Conservation (phyloP, 2,113 vertebrate genomes). For the Oryzias javanicus region DNA sequence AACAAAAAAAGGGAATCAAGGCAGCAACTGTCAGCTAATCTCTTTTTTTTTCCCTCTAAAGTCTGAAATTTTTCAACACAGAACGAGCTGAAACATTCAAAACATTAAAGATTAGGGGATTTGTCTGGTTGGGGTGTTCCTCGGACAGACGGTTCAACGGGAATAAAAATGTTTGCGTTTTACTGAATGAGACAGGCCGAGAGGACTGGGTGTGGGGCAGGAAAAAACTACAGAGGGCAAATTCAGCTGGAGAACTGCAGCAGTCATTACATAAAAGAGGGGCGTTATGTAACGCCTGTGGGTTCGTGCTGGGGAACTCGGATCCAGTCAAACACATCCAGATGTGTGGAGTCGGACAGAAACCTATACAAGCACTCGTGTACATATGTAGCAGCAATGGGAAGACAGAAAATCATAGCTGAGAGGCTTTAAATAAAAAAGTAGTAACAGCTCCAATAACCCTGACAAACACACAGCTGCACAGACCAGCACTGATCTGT, state of each 20-base stretch:
- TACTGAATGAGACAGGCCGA: constrained; percentile 24
- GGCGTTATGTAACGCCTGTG: constrained; percentile 68
- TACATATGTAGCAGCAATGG: constrained; percentile 7
- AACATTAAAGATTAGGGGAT: constrained; percentile 1
- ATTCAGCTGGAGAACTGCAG: constrained; percentile 65
- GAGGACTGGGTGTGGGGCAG: constrained; percentile 57
- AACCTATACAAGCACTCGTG: constrained; percentile 32
- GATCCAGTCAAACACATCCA: constrained; percentile 65
- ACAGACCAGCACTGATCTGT: constrained; percentile 3
- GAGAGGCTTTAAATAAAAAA: constrained; percentile 55
- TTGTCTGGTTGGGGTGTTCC: constrained; percentile 1
- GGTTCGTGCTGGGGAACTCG: constrained; percentile 59
- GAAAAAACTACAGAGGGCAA: constrained; percentile 56
- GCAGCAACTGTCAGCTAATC: constrained; percentile 29
- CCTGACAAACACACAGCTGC: constrained; percentile 33
- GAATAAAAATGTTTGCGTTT: constrained; percentile 27
- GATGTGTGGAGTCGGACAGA: constrained; percentile 62
- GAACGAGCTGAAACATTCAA: constrained; percentile 15
- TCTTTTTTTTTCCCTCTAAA: constrained; percentile 26
- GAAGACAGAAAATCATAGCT: constrained; percentile 17
- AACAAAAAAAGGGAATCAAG: constrained; percentile 27
- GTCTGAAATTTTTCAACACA: constrained; percentile 24
- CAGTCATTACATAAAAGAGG: constrained; percentile 70
- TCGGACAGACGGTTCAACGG: constrained; percentile 20
- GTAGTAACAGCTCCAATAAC: constrained; percentile 42